phyloP scores from a whole-genome alignment of 1,140 invertebrate genomes.

The Monomorium pharaonis region DNA sequence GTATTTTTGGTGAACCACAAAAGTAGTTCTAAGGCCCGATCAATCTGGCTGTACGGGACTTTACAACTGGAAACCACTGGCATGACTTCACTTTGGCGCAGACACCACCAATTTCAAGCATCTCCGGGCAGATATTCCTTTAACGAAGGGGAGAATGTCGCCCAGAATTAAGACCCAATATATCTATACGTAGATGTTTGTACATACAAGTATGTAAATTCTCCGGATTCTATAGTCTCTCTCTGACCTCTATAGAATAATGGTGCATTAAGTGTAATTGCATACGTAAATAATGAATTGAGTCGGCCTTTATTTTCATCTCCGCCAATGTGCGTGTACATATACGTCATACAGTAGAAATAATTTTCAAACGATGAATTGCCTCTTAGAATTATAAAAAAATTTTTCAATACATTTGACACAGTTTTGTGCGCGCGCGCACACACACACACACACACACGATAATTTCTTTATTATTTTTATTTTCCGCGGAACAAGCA shows the following conservation, averaged over 20 bases:
- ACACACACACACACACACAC: too few species aligned
- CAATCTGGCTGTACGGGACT: not conserved
- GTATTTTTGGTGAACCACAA: not conserved
- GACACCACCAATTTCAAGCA: conserved; percentile 13
- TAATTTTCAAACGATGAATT: not conserved
- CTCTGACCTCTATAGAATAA: not conserved
- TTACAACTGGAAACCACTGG: not conserved
- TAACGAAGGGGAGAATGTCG: conserved; percentile 6
- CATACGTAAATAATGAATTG: not conserved
- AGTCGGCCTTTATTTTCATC: not conserved
- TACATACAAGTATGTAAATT: not conserved
- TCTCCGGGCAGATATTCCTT: not conserved
- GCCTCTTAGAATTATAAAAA: not conserved
- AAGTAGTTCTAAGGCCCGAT: not conserved
- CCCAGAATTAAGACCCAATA: not conserved
- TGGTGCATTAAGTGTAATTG: not conserved
- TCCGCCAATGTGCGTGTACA: not conserved
- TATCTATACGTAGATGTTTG: not conserved
- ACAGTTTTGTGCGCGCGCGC: not conserved
- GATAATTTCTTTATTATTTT: not conserved
- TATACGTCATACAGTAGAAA: not conserved
- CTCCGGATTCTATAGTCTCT: not conserved
- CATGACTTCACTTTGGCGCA: not conserved
- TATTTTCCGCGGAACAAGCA: not conserved
- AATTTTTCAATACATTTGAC: not conserved